Base-by-base conservation (phyloP, 1,140 invertebrate genomes). In the Zaprionus nigranus region DNA sequence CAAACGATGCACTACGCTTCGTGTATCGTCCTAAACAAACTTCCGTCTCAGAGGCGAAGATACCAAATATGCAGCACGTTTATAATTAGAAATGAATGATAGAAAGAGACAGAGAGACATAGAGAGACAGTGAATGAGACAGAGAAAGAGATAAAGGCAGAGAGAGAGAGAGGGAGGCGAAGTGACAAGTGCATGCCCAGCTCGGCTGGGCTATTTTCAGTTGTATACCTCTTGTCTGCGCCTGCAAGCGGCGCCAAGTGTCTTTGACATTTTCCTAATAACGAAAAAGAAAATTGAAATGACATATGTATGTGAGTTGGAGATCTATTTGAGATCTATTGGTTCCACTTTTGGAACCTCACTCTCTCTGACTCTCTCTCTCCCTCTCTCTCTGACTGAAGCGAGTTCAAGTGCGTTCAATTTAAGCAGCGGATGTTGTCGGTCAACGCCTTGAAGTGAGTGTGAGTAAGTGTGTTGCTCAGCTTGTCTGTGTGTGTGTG, bases 1-100 rank as follows among this genome's bases (percentile, higher is more conserved):
- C n/a, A 58, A 53, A 61, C 20, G 40, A 11, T 59, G 53, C 36
- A 9, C 7, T n/a, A 2, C 40, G 40, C 40, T 9, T 64, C 54
- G 54, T 57, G 69, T 78, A 87, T 84, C 40, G 40, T 46, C 84
- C 83, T 88, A 90, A 87, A 87, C 84, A 87, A 87, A 87, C 85
- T 87, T 87, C 84, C 84, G 85, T 81, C 82, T 81, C 51, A 49
- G 49, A 62, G 64, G 59, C 36, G 73, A 56, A 74, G 49, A 65
- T 28, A 71, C 79, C 62, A 66, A 71, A 79, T 74, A 77, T 38
- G 79, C 43, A 68, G 68, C 74, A 71, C 65, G 70, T 64, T 81
- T 87, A 88, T 87, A 87, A 87, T 87, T 87, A 87, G 77, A 69
- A 61, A 70, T 26, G 53, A 30, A 9, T 51, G 36, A 34, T 15